Conservation (phyloP, 2,888 invertebrate species). For the Tetramorium bicarinatum region DNA sequence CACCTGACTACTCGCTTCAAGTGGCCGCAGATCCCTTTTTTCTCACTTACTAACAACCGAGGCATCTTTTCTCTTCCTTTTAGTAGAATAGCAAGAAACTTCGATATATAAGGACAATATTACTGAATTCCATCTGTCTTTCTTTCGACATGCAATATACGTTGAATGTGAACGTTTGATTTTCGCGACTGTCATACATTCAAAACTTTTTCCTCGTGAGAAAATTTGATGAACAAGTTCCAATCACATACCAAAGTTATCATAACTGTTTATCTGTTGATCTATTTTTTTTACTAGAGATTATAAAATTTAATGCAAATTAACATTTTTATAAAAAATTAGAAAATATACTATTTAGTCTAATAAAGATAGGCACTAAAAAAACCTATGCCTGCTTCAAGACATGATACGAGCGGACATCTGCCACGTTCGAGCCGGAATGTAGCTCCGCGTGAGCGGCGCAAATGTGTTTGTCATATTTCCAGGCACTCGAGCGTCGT, state of each 20-base stretch:
- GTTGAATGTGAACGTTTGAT: conserved; percentile 9
- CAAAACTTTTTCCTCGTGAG: neutral
- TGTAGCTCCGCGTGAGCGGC: conserved; percentile 62
- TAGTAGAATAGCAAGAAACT: conserved; percentile 34
- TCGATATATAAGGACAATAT: neutral
- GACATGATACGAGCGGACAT: conserved; percentile 62
- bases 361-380: conserved; percentile 1
- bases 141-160: neutral
- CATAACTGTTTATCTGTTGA: neutral
- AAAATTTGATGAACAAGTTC: neutral
- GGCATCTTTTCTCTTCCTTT: conserved; percentile 4
- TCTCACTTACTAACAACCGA: conserved; percentile 34
- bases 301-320: neutral
- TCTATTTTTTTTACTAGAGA: neutral
- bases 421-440: conserved; percentile 64
- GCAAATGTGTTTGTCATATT: conserved; percentile 76
- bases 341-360: neutral
- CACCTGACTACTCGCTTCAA: conserved; percentile 20
- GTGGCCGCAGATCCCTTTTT: conserved; percentile 31
- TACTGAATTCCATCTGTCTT: neutral
- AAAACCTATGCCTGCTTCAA: conserved; percentile 12
- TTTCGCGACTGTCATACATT: neutral
- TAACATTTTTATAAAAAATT: neutral
- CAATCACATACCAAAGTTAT: neutral
- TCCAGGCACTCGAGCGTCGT: conserved; percentile 67